Evolutionary conservation across 64 coral and sea anemone genomes (phyloP).

Genomic region (Montipora foliosa): DNA sequence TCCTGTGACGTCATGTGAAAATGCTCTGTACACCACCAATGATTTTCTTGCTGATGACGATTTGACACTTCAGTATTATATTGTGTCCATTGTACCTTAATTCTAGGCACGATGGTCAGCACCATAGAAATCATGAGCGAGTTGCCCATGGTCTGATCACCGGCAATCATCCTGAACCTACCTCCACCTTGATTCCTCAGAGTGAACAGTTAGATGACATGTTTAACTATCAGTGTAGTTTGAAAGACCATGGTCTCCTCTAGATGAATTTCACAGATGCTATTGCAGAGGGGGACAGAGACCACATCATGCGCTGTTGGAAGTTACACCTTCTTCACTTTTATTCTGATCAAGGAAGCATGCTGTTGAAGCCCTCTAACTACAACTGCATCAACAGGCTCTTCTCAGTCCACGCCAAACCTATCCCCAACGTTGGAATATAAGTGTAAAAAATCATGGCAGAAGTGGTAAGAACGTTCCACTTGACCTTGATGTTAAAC

Average conservation of each 20-base stretch:
- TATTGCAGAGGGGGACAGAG: conserved; percentile 59
- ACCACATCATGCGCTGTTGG: conserved; percentile 42
- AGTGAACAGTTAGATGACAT: conserved; percentile 31
- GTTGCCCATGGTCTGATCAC: neutral
- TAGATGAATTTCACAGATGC: conserved; percentile 59
- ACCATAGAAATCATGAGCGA: conserved; percentile 34
- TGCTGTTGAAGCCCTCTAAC: conserved; percentile 61
- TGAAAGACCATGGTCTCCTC: conserved; percentile 32
- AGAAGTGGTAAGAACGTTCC: conserved; percentile 39
- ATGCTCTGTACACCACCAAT: no score
- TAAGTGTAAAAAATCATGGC: neutral
- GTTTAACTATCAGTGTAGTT: conserved; percentile 43
- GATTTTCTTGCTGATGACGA: no score
- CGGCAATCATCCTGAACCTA: neutral
- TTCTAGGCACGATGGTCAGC: conserved; percentile 20
- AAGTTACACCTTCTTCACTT: conserved; percentile 51
- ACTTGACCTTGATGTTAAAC: conserved; percentile 67
- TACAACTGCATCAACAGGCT: conserved; percentile 21
- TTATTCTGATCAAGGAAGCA: conserved; percentile 18
- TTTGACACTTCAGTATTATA: no score
- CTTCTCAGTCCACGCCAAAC: conserved; percentile 40
- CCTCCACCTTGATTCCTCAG: neutral
- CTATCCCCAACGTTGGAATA: conserved; percentile 49
- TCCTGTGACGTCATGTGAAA: no score
- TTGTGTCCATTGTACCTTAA: no score